Base-by-base conservation (phyloP, 2,113 vertebrate genomes). In the Datnioides undecimradiatus region DNA sequence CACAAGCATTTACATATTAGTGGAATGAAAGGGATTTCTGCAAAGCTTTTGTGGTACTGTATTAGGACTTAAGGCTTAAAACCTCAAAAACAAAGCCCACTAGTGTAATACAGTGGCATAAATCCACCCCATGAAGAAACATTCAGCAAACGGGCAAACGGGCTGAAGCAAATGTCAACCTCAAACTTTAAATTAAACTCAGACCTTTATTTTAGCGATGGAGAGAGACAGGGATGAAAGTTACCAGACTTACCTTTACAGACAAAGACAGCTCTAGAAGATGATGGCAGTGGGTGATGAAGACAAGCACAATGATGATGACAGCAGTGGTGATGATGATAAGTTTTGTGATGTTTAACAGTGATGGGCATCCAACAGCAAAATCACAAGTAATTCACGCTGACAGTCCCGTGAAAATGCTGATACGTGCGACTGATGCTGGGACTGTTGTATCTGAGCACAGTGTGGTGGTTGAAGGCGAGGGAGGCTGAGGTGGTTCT, bases 161-260 rank as follows among this genome's bases (percentile, higher is more conserved):
- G 29, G 54, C 41, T 40, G 49, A 66, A n/a, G 41, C 27, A 19
- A 58, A 70, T 17, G 21, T 65, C n/a, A 8, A 14, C 16, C 12
- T 41, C 12, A 23, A 29, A 54, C 23, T 57, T 27, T 2, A 70
- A 29, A 29, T 34, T 36, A 11, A 36, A 48, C 16, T n/a, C 0
- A 25, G 25, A 31, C 27, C 48, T 58, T n/a, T 29, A 38, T 59
- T 41, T 29, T 59, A 1, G n/a, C 13, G 10, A 41, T 27, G 12
- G 49, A 78, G 21, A 31, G 45, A 72, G 29, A 41, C 19, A 38
- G 19, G 43, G 31, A 66, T 43, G 29, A 69, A 72, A 51, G 19
- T 33, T 8, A 41, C 27, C 6, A 66, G 31, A 60, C 81, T 84
- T 80, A 93, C 92, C 87, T 84, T 63, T 8, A 52, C 7, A 29